Percentiles rank a stretch among this genome's conserved stretches.
Evolutionary conservation across 2,888 invertebrate species (phyloP).

Genomic region (Tuta absoluta): DNA sequence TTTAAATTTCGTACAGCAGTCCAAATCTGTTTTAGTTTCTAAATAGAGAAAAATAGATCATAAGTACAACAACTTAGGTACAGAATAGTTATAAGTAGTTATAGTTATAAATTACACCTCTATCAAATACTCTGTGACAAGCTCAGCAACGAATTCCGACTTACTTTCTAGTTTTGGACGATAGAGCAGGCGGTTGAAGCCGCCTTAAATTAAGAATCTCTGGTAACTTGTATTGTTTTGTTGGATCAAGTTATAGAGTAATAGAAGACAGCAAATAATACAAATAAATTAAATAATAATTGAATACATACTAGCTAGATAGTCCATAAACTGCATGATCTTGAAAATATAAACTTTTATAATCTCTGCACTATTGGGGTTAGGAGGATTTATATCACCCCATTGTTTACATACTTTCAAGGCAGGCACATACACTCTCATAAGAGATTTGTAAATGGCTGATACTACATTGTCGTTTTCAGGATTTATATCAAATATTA

Average conservation of each 20-base stretch:
- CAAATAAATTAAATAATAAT: neutral
- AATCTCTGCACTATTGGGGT: constrained; percentile 64
- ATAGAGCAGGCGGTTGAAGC: too few species aligned
- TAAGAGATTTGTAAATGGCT: constrained; percentile 64
- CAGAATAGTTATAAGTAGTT: neutral
- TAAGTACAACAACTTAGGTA: neutral
- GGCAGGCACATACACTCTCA: constrained; percentile 60
- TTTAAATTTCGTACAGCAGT: constrained; percentile 83
- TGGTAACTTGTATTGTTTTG: neutral
- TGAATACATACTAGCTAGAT: constrained; percentile 64
- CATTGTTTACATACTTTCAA: constrained; percentile 61
- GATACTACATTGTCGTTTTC: constrained; percentile 71
- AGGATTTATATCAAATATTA: constrained; percentile 60
- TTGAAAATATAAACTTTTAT: constrained; percentile 66
- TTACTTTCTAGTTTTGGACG: too few species aligned
- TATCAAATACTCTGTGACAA: too few species aligned
- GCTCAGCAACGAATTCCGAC: too few species aligned
- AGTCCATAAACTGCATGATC: constrained; percentile 70
- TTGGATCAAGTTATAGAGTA: neutral
- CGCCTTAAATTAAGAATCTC: neutral
- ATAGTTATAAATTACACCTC: too few species aligned
- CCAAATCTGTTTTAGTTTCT: constrained; percentile 85
- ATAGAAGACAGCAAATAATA: too few species aligned
- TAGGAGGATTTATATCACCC: constrained; percentile 74
- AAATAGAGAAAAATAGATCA: neutral